phyloP scores from a whole-genome alignment of 2,797 vertebrate genomes.

The Rhincodon typus region DNA sequence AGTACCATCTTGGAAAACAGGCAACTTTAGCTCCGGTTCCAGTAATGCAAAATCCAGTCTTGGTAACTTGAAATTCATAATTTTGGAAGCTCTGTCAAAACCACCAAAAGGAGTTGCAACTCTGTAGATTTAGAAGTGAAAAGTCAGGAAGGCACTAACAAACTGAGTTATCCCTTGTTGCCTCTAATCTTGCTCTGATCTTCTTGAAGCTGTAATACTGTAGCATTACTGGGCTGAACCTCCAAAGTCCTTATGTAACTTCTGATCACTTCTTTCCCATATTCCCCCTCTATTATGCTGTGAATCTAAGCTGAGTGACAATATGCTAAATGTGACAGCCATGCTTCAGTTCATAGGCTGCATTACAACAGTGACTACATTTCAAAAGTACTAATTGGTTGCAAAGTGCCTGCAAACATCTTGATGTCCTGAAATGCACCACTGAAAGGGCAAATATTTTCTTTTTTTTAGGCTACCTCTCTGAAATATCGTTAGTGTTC shows the following conservation, averaged over 20 bases:
- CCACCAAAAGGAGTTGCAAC: slow-evolving; percentile 90
- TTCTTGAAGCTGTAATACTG: background rate
- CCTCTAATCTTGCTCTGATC: background rate
- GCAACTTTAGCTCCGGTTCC: slow-evolving; percentile 58
- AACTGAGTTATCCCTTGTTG: background rate
- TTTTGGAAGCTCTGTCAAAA: slow-evolving; percentile 72
- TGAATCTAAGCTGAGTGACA: background rate
- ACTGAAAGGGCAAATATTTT: background rate
- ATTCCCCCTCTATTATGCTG: background rate
- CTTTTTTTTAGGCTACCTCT: background rate
- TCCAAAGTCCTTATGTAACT: background rate
- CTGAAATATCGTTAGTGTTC: background rate
- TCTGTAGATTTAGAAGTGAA: slow-evolving; percentile 59
- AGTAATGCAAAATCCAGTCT: slow-evolving; percentile 65
- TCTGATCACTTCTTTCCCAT: background rate
- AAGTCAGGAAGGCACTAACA: slow-evolving; percentile 19
- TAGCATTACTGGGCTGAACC: background rate
- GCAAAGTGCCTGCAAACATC: background rate
- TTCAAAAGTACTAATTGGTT: background rate
- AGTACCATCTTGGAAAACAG: slow-evolving; percentile 60
- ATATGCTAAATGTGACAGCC: background rate
- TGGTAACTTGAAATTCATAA: slow-evolving; percentile 66
- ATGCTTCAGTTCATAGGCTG: background rate
- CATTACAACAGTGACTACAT: no score
- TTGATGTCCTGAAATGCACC: background rate